Evolutionary conservation across 2,797 vertebrate species (phyloP).

Genomic region (Cossypha caffra): DNA sequence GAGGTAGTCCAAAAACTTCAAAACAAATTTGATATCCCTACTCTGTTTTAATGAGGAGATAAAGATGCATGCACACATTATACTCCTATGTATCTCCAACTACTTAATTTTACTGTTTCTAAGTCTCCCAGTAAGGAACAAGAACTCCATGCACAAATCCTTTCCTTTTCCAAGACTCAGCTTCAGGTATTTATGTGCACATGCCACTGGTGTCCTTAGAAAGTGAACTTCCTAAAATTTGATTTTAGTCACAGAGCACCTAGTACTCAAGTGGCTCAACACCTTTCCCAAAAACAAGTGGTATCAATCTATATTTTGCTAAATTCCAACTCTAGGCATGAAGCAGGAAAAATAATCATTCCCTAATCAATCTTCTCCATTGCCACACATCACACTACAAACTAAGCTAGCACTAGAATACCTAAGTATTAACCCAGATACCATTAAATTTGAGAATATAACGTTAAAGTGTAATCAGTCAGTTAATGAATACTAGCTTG

Average conservation of each 20-base stretch:
- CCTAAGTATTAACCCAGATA: not conserved
- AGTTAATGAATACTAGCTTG: not conserved
- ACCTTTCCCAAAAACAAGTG: not conserved
- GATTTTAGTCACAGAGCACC: not conserved
- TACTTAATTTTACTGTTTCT: not conserved
- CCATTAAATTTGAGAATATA: not conserved
- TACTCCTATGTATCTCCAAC: not conserved
- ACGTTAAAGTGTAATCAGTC: not conserved
- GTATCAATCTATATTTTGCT: accelerated
- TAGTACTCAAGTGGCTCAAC: not conserved
- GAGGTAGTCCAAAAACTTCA: not conserved
- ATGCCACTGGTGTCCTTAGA: not conserved
- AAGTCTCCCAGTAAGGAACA: not conserved
- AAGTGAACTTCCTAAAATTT: not conserved
- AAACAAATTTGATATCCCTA: not conserved
- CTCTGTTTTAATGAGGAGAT: not conserved
- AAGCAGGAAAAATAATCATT: not conserved
- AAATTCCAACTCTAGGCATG: not conserved
- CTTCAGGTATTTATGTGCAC: not conserved
- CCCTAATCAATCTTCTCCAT: not conserved
- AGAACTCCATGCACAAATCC: not conserved
- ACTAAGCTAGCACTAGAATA: not conserved
- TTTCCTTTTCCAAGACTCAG: not conserved
- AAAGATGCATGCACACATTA: not conserved
- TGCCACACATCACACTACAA: not conserved